phyloP scores from a whole-genome alignment of 2,797 vertebrate species.

The Danionella dracula region DNA sequence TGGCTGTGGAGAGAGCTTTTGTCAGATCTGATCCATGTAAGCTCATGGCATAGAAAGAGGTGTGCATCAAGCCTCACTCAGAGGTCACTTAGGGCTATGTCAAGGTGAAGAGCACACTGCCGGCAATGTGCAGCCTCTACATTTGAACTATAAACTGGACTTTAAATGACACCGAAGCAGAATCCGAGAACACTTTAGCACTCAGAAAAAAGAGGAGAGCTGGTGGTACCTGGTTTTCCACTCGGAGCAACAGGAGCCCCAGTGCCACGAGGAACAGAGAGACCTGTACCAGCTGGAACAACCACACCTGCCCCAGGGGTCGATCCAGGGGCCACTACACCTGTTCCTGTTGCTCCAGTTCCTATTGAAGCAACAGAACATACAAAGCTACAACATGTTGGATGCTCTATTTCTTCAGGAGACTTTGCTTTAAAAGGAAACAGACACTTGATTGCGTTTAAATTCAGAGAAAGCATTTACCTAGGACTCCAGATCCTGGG shows the following conservation, averaged over 20 bases:
- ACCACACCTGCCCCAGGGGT: conserved; percentile 44
- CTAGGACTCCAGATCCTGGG: conserved; percentile 19
- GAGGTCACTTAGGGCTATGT: too few species aligned
- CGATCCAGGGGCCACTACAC: conserved; percentile 45
- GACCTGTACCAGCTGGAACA: conserved; percentile 48
- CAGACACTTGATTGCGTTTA: too few species aligned
- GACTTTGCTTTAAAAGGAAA: too few species aligned
- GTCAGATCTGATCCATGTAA: too few species aligned
- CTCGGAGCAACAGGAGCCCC: conserved; percentile 41
- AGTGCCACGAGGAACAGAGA: conserved; percentile 46
- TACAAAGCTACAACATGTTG: not conserved
- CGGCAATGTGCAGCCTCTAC: too few species aligned
- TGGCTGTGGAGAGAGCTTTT: conserved; percentile 51
- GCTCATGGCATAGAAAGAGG: too few species aligned
- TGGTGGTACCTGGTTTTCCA: conserved; percentile 55
- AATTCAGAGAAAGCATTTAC: not conserved
- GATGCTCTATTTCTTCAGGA: too few species aligned
- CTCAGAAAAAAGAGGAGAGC: not conserved
- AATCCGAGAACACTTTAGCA: too few species aligned
- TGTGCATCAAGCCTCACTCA: too few species aligned
- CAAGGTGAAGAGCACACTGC: too few species aligned
- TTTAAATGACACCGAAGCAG: too few species aligned
- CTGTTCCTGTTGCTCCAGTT: conserved; percentile 52
- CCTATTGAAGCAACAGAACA: not conserved
- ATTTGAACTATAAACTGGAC: too few species aligned